Base-by-base conservation (phyloP, 2,113 vertebrate species). In the Rostratula benghalensis region DNA sequence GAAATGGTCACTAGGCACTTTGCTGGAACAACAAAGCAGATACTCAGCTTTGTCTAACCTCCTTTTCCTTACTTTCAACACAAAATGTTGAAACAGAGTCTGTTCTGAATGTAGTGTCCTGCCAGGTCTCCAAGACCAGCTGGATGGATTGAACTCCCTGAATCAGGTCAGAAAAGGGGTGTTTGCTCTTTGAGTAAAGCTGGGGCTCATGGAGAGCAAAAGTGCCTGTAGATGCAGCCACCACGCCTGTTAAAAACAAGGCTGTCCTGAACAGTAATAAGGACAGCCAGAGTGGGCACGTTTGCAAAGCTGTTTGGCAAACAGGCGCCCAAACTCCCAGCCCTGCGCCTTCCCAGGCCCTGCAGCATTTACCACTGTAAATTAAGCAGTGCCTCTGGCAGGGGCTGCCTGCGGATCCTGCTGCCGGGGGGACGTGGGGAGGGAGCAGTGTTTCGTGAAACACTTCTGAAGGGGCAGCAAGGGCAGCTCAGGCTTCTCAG, bases 241-340 rank as follows among this genome's bases (percentile, higher is more conserved):
- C 46, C 63, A 37, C 46, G 13, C 28, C 63, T 75, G 63, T 27
- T 35, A 67, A 70, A 77, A 69, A 51, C 65, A 56, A 51, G 73
- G 86, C 78, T 74, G 45, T 56, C 30, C 3, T 7, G 57, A 74
- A 9, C 73, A 73, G 48, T 5, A 61, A 48, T 45, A 56, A 22
- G 2, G 24, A 65, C 84, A 87, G 75, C 56, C 63, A 12, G 67
- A 65, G 41, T 11, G 78, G 69, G 80, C 16, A 50, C 35, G 61
- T 93, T 87, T 93, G 83, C 64, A 35, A 79, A 93, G 67, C 45
- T 83, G n/a, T 45, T 80, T 67, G 71, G 83, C 67, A 91, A 61
- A 70, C n/a, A 1, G 0, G 31, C 68, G 14, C 75, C 46, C 59
- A 30, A 4, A 9, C 39, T 92, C 50, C 41, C 69, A 87, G 1